A percentile compares a stretch with the other conserved stretches of the same genome.
Evolutionary conservation across 2,888 invertebrate species (phyloP).

Genomic region (Lasioglossum morio): DNA sequence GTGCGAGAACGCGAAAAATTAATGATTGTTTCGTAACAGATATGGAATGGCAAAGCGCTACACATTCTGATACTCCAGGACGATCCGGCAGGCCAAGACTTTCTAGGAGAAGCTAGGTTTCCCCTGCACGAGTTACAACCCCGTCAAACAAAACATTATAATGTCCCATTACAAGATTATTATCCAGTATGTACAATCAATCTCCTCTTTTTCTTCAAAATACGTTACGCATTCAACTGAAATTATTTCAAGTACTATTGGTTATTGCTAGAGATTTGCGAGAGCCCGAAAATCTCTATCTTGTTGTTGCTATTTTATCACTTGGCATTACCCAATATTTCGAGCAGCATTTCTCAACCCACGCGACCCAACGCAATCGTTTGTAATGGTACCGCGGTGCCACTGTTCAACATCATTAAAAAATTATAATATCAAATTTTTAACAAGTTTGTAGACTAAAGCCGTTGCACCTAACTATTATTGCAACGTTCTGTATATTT

Average conservation of each 20-base stretch:
- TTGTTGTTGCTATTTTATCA: background rate
- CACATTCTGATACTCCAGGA: conserved; percentile 93
- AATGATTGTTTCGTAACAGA: conserved; percentile 57
- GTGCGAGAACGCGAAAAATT: background rate
- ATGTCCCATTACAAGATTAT: conserved; percentile 86
- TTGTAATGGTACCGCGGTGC: background rate
- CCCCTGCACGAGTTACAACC: conserved; percentile 85
- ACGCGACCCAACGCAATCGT: background rate
- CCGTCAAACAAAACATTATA: conserved; percentile 86
- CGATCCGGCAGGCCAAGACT: conserved; percentile 94
- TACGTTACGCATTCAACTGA: background rate
- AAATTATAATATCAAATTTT: background rate
- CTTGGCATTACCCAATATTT: background rate
- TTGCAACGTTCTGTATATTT: background rate
- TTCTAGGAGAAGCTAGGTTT: conserved; percentile 90
- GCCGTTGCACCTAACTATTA: background rate
- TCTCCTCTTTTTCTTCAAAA: background rate
- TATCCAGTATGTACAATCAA: conserved; percentile 82
- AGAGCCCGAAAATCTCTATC: background rate
- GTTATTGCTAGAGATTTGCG: background rate
- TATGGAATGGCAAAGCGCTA: conserved; percentile 84
- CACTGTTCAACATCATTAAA: background rate
- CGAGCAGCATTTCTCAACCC: background rate
- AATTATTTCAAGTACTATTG: background rate
- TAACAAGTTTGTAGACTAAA: background rate